Conservation (phyloP, 2,888 invertebrate genomes). For the Folsomia manolachei region DNA sequence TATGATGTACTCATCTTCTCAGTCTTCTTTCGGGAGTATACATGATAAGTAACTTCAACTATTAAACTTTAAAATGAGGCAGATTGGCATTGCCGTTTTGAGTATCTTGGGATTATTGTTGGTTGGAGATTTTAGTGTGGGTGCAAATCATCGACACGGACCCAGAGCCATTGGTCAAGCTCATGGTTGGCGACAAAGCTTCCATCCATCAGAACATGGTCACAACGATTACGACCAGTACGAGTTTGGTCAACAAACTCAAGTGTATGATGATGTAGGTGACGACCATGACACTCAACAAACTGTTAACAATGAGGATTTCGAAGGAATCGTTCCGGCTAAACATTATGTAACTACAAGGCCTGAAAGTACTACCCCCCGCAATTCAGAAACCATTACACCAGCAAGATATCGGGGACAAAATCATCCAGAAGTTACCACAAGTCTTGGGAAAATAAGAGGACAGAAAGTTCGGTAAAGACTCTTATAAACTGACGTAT, state of each 20-base stretch:
- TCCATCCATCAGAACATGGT: not conserved
- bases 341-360: not conserved
- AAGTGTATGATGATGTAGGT: not conserved
- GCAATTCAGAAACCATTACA: not conserved
- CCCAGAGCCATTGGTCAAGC: too few species aligned
- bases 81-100: too few species aligned
- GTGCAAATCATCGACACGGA: too few species aligned
- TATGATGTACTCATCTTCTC: too few species aligned
- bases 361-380: constrained; percentile 53
- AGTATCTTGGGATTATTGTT: too few species aligned
- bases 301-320: not conserved
- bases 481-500: too few species aligned
- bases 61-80: too few species aligned
- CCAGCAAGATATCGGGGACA: too few species aligned
- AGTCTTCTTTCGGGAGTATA: too few species aligned
- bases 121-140: too few species aligned
- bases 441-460: not conserved
- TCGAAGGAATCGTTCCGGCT: not conserved
- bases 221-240: not conserved
- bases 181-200: not conserved
- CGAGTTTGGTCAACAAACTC: not conserved
- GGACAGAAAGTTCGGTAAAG: not conserved
- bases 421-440: not conserved
- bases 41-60: too few species aligned
- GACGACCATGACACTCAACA: not conserved